Percentiles rank a stretch among this genome's conserved stretches.
phyloP scores from a whole-genome alignment of 1,140 invertebrate species.

The Dinoponera quadriceps region DNA sequence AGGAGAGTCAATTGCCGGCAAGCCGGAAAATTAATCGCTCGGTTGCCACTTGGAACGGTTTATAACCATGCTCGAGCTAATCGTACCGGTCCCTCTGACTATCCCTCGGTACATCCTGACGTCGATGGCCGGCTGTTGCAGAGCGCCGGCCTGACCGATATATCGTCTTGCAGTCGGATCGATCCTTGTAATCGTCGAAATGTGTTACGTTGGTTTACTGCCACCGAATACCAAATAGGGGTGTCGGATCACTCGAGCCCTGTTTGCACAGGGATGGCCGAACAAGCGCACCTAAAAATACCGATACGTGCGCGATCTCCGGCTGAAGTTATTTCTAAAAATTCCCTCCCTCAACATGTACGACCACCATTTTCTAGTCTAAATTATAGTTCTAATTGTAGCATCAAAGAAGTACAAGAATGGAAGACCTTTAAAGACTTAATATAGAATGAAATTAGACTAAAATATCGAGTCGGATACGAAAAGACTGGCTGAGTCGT shows the following conservation, averaged over 20 bases:
- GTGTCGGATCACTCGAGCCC: background rate
- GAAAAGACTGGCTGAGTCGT: too few relatives aligned
- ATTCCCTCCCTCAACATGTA: background rate
- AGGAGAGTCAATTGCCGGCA: slow-evolving; percentile 56
- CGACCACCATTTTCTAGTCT: too few relatives aligned
- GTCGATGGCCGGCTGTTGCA: slow-evolving; percentile 49
- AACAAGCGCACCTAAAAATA: background rate
- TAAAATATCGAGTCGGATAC: too few relatives aligned
- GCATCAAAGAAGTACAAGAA: too few relatives aligned
- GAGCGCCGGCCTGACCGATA: slow-evolving; percentile 3
- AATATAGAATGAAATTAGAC: too few relatives aligned
- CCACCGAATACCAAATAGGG: slow-evolving; percentile 34
- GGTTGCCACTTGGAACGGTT: slow-evolving; percentile 57
- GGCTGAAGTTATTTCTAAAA: background rate
- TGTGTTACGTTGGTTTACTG: slow-evolving; percentile 47
- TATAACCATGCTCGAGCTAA: slow-evolving; percentile 46
- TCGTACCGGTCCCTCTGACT: slow-evolving; percentile 38
- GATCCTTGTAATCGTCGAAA: slow-evolving; percentile 56
- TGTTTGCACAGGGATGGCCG: background rate
- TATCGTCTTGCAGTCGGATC: slow-evolving; percentile 43
- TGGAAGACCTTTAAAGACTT: too few relatives aligned
- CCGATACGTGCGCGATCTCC: background rate
- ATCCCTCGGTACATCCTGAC: slow-evolving; percentile 30
- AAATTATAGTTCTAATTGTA: too few relatives aligned
- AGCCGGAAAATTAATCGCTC: slow-evolving; percentile 60